Evolutionary conservation across 2,797 vertebrate species (phyloP), one percentile per base, ranked within the genome.

Genomic region (Schizothorax lantsangensis): DNA sequence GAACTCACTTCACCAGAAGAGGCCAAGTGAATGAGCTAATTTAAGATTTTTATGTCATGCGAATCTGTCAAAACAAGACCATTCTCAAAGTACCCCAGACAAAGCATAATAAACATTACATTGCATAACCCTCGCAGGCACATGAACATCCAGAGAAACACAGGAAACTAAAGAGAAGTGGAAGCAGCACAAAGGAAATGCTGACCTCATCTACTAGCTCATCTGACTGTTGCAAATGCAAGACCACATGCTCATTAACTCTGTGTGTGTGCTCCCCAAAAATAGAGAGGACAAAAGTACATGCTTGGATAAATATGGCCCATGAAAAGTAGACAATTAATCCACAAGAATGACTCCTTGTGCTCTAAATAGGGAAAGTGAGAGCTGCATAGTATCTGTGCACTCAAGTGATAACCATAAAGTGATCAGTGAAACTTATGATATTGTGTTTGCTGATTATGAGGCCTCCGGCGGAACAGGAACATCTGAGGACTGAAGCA

Each of bases 181-280:
- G 38, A 74, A 57, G 72, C 74, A 79, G 83, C 83, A 84, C 75
- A 69, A 84, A 77, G 83, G 62, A 84, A 79, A 79, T 57, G 83
- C 83, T 84, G 74, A 84, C 74, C 62, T 84, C 83, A 77, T 77
- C 59, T 19, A 77, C 40, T 52, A 26, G 45, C 40, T 84, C 83
- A 84, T 84, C 74, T 84, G 82, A 84, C 59, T 84, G 71, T 64
- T 64, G 57, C 30, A 84, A 75, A 75, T 75, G 62, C 49, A 79
- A 57, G 17, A 62, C 11, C 83, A 79, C 74, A 84, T 69, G 74
- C 74, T 84, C 74, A 84, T 79, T 78, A 78, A 79, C 45, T 43
- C 74, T 40, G 26, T 79, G 47, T 78, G 74, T 68, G 47, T 30
- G 83, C 43, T 69, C 33, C n/a, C 26, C n/a, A 40, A 75, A 79